A percentile compares a stretch with the other conserved stretches of the same genome.
phyloP scores from a whole-genome alignment of 2,888 invertebrate genomes.

The Seladonia tumulorum region DNA sequence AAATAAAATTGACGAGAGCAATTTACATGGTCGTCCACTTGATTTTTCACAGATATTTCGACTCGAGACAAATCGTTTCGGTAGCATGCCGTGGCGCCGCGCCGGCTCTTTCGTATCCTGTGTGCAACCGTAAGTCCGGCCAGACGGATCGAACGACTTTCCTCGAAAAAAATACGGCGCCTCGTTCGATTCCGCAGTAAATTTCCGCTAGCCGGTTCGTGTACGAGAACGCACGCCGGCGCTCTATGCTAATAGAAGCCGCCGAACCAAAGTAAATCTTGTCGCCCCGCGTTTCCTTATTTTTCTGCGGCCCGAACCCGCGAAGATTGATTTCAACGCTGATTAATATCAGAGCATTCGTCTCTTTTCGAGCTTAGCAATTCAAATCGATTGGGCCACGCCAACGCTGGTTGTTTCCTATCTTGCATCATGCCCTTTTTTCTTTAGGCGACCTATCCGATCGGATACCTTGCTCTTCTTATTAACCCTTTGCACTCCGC shows the following conservation, averaged over 20 bases:
- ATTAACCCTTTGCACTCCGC: too few relatives aligned
- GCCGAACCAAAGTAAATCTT: conserved; percentile 29
- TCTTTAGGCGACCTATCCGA: background rate
- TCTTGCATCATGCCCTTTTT: background rate
- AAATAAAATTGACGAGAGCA: conserved; percentile 55
- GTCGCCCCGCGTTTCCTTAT: conserved; percentile 24
- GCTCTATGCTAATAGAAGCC: conserved; percentile 33
- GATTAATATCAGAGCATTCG: conserved; percentile 31
- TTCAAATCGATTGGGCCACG: conserved; percentile 22
- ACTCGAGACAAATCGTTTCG: conserved; percentile 58
- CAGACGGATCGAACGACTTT: conserved; percentile 23
- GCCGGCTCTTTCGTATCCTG: conserved; percentile 26
- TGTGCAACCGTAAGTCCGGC: conserved; percentile 36
- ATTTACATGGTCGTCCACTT: conserved; percentile 57
- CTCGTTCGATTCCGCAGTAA: conserved; percentile 41
- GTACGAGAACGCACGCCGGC: conserved; percentile 17
- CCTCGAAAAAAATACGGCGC: conserved; percentile 8
- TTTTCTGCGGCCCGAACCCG: conserved; percentile 31
- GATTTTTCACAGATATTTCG: conserved; percentile 59
- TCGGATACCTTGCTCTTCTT: background rate
- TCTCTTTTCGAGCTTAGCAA: conserved; percentile 36
- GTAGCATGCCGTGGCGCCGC: background rate
- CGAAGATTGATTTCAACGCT: conserved; percentile 26
- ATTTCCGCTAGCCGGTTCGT: conserved; percentile 37
- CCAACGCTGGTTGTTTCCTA: background rate